Evolutionary conservation across 2,113 vertebrate genomes (phyloP), one percentile per base, ranked within the genome.

Genomic region (Turdus rufiventris): DNA sequence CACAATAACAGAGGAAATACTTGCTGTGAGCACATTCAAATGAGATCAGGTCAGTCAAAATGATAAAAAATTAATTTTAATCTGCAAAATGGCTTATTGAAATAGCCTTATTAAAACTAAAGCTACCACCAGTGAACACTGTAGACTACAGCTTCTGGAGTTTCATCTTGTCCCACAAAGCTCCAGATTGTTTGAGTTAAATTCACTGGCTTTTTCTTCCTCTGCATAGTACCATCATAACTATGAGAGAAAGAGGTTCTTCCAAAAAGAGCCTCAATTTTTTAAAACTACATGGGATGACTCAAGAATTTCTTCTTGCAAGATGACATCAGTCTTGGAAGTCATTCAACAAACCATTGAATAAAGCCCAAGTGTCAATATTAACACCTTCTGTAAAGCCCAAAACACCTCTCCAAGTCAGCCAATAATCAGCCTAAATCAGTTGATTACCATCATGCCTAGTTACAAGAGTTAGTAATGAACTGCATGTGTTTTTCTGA

Each of bases 271-370:
- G 15, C 15, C 31, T 65, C 26, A n/a, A 16, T 54, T 61, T 92
- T 86, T 76, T 36, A 79, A 60, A 80, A 36, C 14, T 53, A 25
- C 16, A 12, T 1, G 1, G 7, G 26, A 85, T 79, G 13, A 50
- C 28, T 73, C 21, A 40, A 51, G 45, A 83, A 33, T 70, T 88
- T 88, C 34, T 71, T 72, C 24, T 25, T 79, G 36, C 50, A 60
- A 57, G 40, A 56, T 3, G 1, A 16, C 5, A 4, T 47, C 33
- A 51, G 28, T 76, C 1, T 1, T 75, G 40, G 36, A 72, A 79
- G 21, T 36, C 16, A n/a, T 63, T 34, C 14, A 18, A 23, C 18
- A 29, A 1, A 0, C 36, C 17, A 58, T 29, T 4, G 1, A 40
- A 51, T 67, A 71, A 91, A 87, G 36, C 19, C 20, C 0, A 0